Evolutionary conservation across 2,797 vertebrate species (phyloP), one percentile per base, ranked within the genome.

Genomic region (Glyptemys insculpta): DNA sequence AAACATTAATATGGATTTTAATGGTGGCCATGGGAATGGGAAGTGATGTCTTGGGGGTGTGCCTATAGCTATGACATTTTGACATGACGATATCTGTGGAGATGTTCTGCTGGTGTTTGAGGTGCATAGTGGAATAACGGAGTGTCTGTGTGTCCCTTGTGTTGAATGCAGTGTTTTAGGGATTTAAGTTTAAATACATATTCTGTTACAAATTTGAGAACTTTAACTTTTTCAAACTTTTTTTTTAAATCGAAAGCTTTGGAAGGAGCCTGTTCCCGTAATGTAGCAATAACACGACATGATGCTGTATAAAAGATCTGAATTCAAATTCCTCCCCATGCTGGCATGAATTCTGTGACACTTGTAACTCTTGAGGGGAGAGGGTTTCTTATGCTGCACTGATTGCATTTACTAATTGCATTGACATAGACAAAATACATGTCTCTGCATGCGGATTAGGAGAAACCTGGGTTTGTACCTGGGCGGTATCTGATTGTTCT

Each of bases 311-410:
- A 49, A 15, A 78, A 44, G 44, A 21, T 19, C 25, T 41, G 31
- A 50, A 57, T 74, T 90, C 52, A 56, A 6, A 56, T 14, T 11
- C 18, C 85, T 34, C 6, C 11, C 25, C 10, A 0, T 0, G 2
- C 18, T 76, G 89, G 5, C n/a, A 41, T 84, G 0, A 0, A 23
- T 79, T n/a, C 15, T 4, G 41, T 27, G 12, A 37, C 1, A 0
- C 23, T 76, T n/a, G 37, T 18, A 25, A 44, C 59, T 92, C 18
- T 4, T 0, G 1, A 52, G 68, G 72, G 21, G 5, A 6, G 11
- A 8, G 25, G 54, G 37, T 29, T 83, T 83, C 50, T 79, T 59
- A 27, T 44, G n/a, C 83, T 82, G 52, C 27, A 23, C 0, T 14
- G 3, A 34, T 62, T 34, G 59, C 31, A 21, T 9, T 68, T 68